Conservation (phyloP, 35 echinoderm and acorn worm species). For the Patiria miniata region DNA sequence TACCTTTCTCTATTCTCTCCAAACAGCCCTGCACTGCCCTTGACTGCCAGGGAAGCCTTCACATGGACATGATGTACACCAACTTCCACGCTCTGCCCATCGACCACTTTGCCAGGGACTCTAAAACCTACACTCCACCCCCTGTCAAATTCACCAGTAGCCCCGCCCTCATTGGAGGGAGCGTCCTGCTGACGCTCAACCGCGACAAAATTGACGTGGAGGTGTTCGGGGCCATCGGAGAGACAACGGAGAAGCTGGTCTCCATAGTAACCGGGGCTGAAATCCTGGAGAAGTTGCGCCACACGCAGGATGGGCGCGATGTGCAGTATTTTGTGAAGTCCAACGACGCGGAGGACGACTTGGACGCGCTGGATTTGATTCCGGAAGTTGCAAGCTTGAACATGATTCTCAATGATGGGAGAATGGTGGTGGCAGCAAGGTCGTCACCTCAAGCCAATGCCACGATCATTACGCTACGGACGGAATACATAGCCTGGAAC, state of each 20-base stretch:
- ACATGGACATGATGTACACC: conserved; percentile 51
- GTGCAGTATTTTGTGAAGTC: conserved; percentile 78
- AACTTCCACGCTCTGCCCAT: conserved; percentile 70
- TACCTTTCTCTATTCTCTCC: conserved; percentile 15
- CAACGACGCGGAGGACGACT: conserved; percentile 46
- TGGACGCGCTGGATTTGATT: conserved; percentile 53
- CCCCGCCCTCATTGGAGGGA: conserved; percentile 62
- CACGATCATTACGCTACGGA: conserved; percentile 50
- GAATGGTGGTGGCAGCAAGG: conserved; percentile 20
- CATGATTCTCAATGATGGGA: conserved; percentile 19
- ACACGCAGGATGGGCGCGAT: conserved; percentile 63
- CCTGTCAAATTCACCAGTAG: conserved; percentile 38
- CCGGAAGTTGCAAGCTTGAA: conserved; percentile 38
- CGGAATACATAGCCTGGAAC: conserved; percentile 65
- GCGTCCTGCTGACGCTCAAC: conserved; percentile 40
- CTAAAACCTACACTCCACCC: neutral
- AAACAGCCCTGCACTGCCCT: conserved; percentile 51
- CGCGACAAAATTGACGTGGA: conserved; percentile 49
- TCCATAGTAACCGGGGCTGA: conserved; percentile 79
- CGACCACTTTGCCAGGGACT: conserved; percentile 43
- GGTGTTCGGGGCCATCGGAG: conserved; percentile 38
- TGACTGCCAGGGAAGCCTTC: conserved; percentile 48
- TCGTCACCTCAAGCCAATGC: conserved; percentile 32
- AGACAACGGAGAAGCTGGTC: conserved; percentile 46
- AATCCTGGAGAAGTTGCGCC: conserved; percentile 59